phyloP scores from a whole-genome alignment of 2,113 vertebrate genomes.

The Nanorana parkeri region DNA sequence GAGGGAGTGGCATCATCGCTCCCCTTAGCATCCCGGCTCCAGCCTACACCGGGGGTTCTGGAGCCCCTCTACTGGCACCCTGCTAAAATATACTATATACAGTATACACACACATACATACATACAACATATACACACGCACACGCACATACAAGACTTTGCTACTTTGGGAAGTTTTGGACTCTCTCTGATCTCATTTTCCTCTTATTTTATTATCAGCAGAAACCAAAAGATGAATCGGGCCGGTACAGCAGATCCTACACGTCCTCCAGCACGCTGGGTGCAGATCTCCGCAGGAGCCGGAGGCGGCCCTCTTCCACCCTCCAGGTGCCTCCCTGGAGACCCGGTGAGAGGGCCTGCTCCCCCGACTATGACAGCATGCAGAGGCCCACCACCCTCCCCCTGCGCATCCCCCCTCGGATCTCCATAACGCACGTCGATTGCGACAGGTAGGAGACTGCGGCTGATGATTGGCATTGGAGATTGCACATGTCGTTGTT shows the following conservation, averaged over 20 bases:
- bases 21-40: too few species aligned
- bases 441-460: conserved; percentile 73
- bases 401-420: conserved; percentile 77
- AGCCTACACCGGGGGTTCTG: too few species aligned
- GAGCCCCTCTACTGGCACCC: too few species aligned
- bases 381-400: conserved; percentile 79
- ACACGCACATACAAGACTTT: too few species aligned
- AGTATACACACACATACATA: too few species aligned
- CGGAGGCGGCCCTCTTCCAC: conserved; percentile 77
- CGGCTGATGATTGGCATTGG: not conserved
- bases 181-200: not conserved
- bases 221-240: conserved; percentile 73
- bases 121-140: too few species aligned
- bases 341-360: conserved; percentile 72
- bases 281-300: conserved; percentile 74
- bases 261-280: conserved; percentile 75
- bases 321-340: conserved; percentile 79
- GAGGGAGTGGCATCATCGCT: too few species aligned
- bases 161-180: not conserved
- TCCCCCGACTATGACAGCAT: conserved; percentile 72
- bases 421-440: conserved; percentile 82
- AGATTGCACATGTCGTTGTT: too few species aligned
- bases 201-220: conserved; percentile 54
- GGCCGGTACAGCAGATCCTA: conserved; percentile 76
- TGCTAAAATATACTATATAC: too few species aligned